These are phyloP conservation scores for Uloborus plumipes DNA, from an alignment of 2,888 invertebrate genomes.

Conservation along the genomic window DNA sequence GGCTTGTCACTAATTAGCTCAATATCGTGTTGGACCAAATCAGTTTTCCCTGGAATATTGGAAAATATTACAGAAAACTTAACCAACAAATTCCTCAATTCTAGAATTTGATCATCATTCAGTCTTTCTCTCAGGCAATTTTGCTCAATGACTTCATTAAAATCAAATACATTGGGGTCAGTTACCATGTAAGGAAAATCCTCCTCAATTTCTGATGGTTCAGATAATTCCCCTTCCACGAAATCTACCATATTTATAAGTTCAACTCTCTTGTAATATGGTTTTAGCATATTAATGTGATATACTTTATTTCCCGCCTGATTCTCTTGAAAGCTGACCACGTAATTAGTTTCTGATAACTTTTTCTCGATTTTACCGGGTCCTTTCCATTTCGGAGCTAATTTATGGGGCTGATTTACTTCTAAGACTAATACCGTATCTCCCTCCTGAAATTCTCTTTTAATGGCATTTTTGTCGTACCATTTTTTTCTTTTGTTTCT, in stretches of 20 bases:
- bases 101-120: neutral
- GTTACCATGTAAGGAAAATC: neutral
- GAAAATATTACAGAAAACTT: neutral
- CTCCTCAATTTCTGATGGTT: neutral
- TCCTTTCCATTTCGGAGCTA: neutral
- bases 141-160: neutral
- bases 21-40: neutral
- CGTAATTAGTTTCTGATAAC: neutral
- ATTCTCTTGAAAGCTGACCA: neutral
- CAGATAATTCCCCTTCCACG: neutral
- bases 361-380: neutral
- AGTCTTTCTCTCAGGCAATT: neutral
- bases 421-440: neutral
- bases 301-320: neutral
- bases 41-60: neutral
- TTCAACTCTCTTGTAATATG: neutral
- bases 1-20: neutral
- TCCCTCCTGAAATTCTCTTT: slow-evolving; percentile 4
- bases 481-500: neutral
- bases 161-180: neutral
- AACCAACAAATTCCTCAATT: neutral
- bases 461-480: neutral
- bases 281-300: neutral
- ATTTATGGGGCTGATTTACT: neutral
- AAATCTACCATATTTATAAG: neutral